These are phyloP conservation scores for Stegodyphus mimosarum DNA, from an alignment of 1,140 invertebrate species.

Conservation along the genomic window DNA sequence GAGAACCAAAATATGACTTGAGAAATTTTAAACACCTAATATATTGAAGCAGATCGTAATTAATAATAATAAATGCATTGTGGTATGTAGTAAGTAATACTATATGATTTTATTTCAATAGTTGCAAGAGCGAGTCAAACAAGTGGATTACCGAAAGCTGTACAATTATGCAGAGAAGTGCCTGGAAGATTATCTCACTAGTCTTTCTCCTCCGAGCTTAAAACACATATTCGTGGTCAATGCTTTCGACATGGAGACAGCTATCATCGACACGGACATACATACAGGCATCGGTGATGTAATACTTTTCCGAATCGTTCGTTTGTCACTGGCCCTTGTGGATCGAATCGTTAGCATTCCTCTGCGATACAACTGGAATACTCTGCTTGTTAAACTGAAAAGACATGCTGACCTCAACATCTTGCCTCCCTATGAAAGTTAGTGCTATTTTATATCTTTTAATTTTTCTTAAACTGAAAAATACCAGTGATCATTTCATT, in stretches of 20 bases:
- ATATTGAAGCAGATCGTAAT: too few relatives aligned
- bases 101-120: too few relatives aligned
- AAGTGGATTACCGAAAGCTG: constrained; percentile 15
- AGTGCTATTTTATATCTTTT: not conserved
- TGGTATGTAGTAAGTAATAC: too few relatives aligned
- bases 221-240: not conserved
- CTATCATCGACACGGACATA: not conserved
- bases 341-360: not conserved
- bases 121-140: too few relatives aligned
- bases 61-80: too few relatives aligned
- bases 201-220: not conserved
- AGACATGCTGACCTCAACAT: constrained; percentile 33
- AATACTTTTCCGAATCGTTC: not conserved
- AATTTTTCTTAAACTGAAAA: too few relatives aligned
- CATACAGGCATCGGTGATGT: not conserved
- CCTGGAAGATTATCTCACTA: constrained; percentile 15
- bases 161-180: not conserved
- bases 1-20: too few relatives aligned
- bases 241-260: constrained; percentile 6
- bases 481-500: too few relatives aligned
- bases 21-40: too few relatives aligned
- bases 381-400: constrained; percentile 37
- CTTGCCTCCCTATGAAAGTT: constrained; percentile 51
- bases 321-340: too few relatives aligned
- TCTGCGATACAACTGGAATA: not conserved